Evolutionary conservation across 2,797 vertebrate genomes (phyloP).

Genomic region (Arremon brunneinucha): DNA sequence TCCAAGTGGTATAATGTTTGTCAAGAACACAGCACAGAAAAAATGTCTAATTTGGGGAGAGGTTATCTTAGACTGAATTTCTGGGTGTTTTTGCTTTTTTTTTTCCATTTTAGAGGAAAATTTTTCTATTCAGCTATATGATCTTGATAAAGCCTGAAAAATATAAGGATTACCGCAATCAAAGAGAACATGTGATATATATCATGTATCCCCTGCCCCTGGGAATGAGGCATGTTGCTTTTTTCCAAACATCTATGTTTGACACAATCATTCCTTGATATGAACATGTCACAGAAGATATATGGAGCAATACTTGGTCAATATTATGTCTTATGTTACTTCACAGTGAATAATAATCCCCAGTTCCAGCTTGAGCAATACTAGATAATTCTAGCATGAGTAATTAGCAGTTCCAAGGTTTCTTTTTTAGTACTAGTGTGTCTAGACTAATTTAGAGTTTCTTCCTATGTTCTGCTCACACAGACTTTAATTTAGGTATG

Average conservation of each 20-base stretch:
- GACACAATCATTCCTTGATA: background rate
- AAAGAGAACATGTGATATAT: background rate
- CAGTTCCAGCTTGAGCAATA: background rate
- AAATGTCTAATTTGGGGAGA: background rate
- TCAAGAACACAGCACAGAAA: background rate
- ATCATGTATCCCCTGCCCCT: rapidly evolving
- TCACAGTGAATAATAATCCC: background rate
- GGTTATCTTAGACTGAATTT: background rate
- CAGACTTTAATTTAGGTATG: background rate
- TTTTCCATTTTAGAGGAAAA: background rate
- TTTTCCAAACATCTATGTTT: background rate
- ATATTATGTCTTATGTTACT: background rate
- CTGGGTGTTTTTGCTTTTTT: background rate
- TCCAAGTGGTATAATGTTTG: background rate
- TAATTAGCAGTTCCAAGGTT: background rate
- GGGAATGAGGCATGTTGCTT: background rate
- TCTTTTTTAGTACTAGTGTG: background rate
- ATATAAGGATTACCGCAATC: background rate
- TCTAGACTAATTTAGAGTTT: background rate
- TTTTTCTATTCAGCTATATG: background rate
- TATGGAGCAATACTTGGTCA: background rate
- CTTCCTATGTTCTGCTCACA: background rate
- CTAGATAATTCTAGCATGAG: background rate
- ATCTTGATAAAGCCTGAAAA: background rate
- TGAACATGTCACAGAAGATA: background rate